phyloP scores from a whole-genome alignment of 2,113 vertebrate genomes.

The Ammodytes dubius region DNA sequence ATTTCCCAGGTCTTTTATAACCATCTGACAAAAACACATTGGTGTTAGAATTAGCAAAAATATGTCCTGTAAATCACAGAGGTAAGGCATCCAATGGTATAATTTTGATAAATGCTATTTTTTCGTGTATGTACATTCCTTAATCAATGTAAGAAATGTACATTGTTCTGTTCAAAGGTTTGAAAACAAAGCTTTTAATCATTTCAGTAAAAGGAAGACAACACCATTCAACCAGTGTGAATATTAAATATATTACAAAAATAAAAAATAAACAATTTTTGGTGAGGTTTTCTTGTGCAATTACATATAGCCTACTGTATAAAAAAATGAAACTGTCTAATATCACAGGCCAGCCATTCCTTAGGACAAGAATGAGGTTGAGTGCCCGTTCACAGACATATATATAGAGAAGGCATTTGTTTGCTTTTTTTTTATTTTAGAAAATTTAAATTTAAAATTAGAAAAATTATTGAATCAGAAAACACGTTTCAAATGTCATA shows the following conservation, averaged over 20 bases:
- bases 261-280: background rate
- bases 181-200: background rate
- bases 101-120: no score
- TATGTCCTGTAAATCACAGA: background rate
- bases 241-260: constrained; percentile 3
- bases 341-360: constrained; percentile 22
- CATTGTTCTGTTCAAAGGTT: background rate
- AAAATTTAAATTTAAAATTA: background rate
- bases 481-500: background rate
- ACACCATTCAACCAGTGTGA: background rate
- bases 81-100: no score
- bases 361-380: constrained; percentile 21
- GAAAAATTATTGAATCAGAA: background rate
- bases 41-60: background rate
- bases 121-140: no score
- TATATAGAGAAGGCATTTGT: background rate
- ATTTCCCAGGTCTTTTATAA: background rate
- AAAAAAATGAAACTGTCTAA: constrained; percentile 38
- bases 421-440: background rate
- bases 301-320: constrained; percentile 6
- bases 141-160: no score
- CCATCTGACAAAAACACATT: background rate
- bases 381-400: constrained; percentile 26
- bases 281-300: no score
- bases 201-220: background rate